Evolutionary conservation across 1,140 invertebrate species (phyloP), one percentile per base, ranked within the genome.

Genomic region (Linepithema humile): DNA sequence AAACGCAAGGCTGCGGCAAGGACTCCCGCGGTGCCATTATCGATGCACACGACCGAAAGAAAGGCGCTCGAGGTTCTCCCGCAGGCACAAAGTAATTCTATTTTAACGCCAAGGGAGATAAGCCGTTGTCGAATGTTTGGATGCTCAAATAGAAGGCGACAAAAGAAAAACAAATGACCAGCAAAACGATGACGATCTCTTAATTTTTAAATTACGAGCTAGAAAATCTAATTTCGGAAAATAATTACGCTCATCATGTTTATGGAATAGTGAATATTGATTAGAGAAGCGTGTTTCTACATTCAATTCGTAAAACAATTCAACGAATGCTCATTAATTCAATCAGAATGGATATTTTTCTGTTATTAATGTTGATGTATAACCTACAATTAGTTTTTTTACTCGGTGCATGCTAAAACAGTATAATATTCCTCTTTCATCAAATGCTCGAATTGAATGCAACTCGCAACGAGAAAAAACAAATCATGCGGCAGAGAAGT

Each of bases 1-100:
- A 90, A 90, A 88, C 82, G 89, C 89, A 90, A 90, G 89, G 89
- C 89, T 90, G 89, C 85, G 89, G 87, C 89, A 90, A 90, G 89
- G 89, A 90, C 89, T 90, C 83, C 53, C 53, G 40, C 73, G 59
- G 40, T 73, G 45, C 48, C 78, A 88, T 83, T 82, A 89, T 82
- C 78, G 43, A 74, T 87, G 82, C 73, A 50, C 60, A 83, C 69
- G 40, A 83, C 64, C 62, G 88, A 64, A 86, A 82, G 80, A 88
- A 74, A 89, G 87, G 32, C 67, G 17, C 3, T 10, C 40, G 23
- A 20, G 23, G 23, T 26, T 64, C n/a, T 74, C 32, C 45, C 29
- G n/a, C 26, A 15, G 17, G 38, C 20, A 2, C n/a, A 32, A 75
- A 48, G 23, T 43, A 45, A 74, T 62, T 35, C 45, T 65, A 77